Conservation (phyloP, 2,113 vertebrate species). For the Phyllostomus discolor region DNA sequence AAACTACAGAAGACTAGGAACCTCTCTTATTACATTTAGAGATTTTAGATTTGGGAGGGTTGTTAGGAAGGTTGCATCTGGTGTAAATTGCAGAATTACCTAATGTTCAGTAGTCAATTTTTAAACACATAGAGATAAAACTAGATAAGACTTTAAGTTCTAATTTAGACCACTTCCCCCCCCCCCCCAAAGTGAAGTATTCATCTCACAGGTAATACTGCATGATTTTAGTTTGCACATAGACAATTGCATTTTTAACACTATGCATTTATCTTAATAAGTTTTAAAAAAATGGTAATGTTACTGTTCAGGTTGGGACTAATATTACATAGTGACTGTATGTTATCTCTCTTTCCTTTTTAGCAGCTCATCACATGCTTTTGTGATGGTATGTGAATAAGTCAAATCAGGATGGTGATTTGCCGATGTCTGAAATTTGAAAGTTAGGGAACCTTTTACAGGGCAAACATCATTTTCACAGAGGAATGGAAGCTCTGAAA, state of each 20-base stretch:
- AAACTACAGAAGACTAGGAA: neutral
- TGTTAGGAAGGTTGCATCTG: neutral
- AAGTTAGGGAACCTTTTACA: neutral
- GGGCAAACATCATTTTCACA: neutral
- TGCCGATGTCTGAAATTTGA: neutral
- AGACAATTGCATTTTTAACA: neutral
- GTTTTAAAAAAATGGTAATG: fast-evolving
- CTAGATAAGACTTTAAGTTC: neutral
- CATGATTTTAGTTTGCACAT: neutral
- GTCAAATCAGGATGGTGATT: neutral
- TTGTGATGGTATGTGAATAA: neutral
- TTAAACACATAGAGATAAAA: neutral
- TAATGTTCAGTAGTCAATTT: neutral
- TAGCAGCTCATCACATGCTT: neutral
- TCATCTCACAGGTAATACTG: neutral
- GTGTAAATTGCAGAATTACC: neutral
- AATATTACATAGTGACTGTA: neutral
- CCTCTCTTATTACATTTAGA: neutral
- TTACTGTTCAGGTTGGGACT: neutral
- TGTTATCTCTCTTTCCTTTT: neutral
- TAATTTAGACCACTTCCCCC: neutral
- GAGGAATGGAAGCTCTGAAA: neutral
- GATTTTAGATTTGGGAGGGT: neutral
- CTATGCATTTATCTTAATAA: neutral
- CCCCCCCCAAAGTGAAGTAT: neutral